A percentile compares a stretch with the other conserved stretches of the same genome.
Conservation (phyloP, 1,140 invertebrate genomes). For the Drosophila azteca region DNA sequence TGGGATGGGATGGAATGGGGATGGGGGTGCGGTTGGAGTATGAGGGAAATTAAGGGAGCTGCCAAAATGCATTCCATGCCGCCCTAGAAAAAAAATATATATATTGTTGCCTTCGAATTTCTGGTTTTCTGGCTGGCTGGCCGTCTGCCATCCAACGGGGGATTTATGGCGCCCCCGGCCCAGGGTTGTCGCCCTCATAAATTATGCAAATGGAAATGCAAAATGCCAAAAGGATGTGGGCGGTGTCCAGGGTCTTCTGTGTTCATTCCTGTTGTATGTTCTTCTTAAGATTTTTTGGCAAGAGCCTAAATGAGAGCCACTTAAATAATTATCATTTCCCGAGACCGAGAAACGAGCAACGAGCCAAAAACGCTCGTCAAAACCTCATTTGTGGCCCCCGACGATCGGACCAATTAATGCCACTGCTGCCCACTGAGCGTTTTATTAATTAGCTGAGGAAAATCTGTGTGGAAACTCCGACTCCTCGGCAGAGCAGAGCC, state of each 20-base stretch:
- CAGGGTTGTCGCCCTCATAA: constrained; percentile 76
- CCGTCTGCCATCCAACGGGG: constrained; percentile 34
- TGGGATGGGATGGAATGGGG: no score
- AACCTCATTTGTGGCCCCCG: constrained; percentile 66
- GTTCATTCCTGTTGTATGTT: constrained; percentile 4
- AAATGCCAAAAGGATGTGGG: constrained; percentile 43
- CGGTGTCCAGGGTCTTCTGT: neutral
- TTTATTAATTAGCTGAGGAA: constrained; percentile 75
- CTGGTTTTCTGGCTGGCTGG: constrained; percentile 8
- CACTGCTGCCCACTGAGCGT: constrained; percentile 62
- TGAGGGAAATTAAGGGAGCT: constrained; percentile 24
- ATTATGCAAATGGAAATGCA: constrained; percentile 75
- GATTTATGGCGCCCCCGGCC: constrained; percentile 59
- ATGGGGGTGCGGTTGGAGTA: no score
- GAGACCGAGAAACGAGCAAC: constrained; percentile 30
- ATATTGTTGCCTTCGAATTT: constrained; percentile 22
- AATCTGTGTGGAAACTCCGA: constrained; percentile 64
- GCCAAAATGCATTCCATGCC: constrained; percentile 53
- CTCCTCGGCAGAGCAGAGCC: constrained; percentile 30
- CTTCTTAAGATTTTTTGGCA: constrained; percentile 45
- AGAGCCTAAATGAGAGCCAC: constrained; percentile 64
- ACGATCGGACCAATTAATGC: constrained; percentile 74
- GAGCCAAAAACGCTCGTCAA: constrained; percentile 63
- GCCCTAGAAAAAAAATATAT: constrained; percentile 25
- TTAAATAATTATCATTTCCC: constrained; percentile 82